These are phyloP conservation scores for Galbula dea DNA, from an alignment of 2,113 vertebrate species.

Conservation along the genomic window DNA sequence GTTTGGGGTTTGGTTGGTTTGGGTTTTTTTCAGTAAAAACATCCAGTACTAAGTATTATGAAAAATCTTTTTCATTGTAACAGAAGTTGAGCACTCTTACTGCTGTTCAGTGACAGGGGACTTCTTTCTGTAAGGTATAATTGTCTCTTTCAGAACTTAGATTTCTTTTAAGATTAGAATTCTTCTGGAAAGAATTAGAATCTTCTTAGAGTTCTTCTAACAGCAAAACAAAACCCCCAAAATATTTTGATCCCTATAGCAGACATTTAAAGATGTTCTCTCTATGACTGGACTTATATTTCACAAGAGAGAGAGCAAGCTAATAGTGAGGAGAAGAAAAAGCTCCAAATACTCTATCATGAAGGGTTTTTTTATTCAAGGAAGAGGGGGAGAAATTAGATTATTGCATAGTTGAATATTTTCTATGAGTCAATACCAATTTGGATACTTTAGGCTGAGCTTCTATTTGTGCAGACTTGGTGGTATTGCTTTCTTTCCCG, in stretches of 20 bases:
- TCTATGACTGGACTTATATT: not conserved
- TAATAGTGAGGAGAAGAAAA: not conserved
- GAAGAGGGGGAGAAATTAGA: not conserved
- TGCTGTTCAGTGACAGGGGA: not conserved
- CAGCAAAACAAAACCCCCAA: not conserved
- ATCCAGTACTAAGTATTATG: not conserved
- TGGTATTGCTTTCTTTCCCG: not conserved
- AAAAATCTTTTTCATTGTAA: not conserved
- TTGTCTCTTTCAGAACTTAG: not conserved
- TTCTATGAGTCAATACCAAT: not conserved
- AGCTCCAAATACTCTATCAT: not conserved
- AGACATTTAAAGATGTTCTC: not conserved
- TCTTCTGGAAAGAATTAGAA: not conserved
- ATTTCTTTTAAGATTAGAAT: not conserved
- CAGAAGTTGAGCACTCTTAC: not conserved
- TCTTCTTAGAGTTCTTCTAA: not conserved
- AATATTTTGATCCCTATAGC: not conserved
- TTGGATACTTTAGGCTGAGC: not conserved
- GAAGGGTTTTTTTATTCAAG: too few relatives aligned
- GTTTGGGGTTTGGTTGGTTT: fast-evolving
- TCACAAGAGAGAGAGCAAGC: not conserved
- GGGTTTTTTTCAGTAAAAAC: not conserved
- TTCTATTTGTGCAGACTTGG: not conserved
- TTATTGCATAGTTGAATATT: not conserved
- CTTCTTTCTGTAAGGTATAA: not conserved